Evolutionary conservation across 2,113 vertebrate genomes (phyloP).

Genomic region (Calypte anna): DNA sequence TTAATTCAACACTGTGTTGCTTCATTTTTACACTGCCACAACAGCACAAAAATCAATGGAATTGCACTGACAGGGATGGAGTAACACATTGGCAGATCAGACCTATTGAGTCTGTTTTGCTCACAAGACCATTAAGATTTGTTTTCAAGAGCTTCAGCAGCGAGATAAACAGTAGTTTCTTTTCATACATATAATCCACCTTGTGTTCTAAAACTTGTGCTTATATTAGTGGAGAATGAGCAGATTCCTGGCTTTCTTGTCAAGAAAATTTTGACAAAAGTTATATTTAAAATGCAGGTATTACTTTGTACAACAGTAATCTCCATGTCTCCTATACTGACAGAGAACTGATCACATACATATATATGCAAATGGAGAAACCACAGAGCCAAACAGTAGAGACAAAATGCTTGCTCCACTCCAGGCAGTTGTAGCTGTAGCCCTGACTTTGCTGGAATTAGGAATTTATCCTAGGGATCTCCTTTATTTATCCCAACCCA

Average conservation of each 20-base stretch:
- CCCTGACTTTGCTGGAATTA: background rate
- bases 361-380: background rate
- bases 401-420: background rate
- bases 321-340: background rate
- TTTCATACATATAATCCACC: background rate
- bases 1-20: slow-evolving; percentile 2
- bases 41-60: slow-evolving; percentile 47
- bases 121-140: background rate
- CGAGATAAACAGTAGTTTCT: background rate
- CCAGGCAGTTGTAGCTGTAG: background rate
- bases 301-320: background rate
- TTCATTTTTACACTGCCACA: slow-evolving; percentile 26
- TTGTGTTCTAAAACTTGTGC: background rate
- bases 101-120: background rate
- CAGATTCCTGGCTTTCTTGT: background rate
- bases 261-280: background rate
- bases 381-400: background rate
- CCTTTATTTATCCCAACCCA: background rate
- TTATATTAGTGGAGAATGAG: background rate
- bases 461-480: background rate
- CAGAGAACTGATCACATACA: background rate
- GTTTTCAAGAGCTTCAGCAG: background rate
- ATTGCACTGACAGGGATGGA: background rate
- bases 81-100: background rate
- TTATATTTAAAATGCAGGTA: background rate